Evolutionary conservation across 2,797 vertebrate genomes (phyloP).

Genomic region (Neosilurus mollespiculum): DNA sequence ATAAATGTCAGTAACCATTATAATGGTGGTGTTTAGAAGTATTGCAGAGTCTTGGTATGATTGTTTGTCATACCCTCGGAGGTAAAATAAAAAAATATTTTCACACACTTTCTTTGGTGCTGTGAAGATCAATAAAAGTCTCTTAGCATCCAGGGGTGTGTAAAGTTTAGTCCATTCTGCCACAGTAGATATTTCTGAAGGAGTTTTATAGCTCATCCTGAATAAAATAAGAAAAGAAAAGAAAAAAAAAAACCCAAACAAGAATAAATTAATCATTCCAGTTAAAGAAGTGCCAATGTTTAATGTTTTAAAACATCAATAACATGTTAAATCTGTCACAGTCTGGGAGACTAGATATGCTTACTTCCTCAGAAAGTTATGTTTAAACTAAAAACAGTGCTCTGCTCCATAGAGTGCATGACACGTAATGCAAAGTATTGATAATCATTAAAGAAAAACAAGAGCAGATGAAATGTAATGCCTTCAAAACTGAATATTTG

Average conservation of each 20-base stretch:
- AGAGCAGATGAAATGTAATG: background rate
- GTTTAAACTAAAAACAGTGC: too few relatives aligned
- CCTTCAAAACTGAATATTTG: background rate
- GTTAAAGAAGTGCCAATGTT: background rate
- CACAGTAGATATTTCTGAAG: background rate
- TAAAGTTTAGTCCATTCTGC: background rate
- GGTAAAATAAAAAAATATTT: background rate
- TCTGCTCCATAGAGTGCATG: too few relatives aligned
- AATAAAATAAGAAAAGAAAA: background rate
- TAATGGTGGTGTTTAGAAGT: background rate
- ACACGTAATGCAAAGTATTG: too few relatives aligned
- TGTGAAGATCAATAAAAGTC: background rate
- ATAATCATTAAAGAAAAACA: too few relatives aligned
- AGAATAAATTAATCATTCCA: background rate
- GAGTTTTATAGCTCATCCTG: slow-evolving; percentile 74
- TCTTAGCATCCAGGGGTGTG: slow-evolving; percentile 8
- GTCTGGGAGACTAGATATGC: too few relatives aligned
- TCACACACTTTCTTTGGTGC: background rate
- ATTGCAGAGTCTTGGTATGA: background rate
- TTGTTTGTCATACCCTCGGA: background rate
- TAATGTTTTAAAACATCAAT: background rate
- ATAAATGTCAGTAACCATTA: background rate
- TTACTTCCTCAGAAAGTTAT: too few relatives aligned
- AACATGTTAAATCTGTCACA: background rate
- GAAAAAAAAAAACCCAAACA: too few relatives aligned